phyloP scores from a whole-genome alignment of 2,113 vertebrate species.

The Acanthisitta chloris region DNA sequence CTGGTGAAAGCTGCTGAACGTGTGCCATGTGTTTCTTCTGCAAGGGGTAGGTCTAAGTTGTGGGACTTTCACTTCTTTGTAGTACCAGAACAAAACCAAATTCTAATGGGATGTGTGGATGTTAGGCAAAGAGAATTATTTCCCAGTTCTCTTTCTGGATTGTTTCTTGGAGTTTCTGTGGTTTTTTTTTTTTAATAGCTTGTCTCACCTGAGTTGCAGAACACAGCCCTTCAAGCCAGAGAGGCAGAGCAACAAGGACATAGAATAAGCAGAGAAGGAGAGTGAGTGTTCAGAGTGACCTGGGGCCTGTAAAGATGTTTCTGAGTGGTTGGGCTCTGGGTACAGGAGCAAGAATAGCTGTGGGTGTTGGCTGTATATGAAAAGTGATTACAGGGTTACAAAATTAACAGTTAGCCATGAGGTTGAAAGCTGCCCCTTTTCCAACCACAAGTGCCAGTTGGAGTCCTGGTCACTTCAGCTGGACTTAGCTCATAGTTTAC shows the following conservation, averaged over 20 bases:
- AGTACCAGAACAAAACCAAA: neutral
- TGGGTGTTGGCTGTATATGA: neutral
- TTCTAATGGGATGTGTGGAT: rapidly evolving
- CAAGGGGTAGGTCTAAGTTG: neutral
- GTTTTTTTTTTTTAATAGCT: neutral
- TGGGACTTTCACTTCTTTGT: neutral
- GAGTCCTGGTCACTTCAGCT: neutral
- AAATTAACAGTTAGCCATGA: neutral
- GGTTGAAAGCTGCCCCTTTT: neutral
- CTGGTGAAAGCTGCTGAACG: neutral
- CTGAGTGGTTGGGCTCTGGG: neutral
- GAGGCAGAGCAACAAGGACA: neutral
- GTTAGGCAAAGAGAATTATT: neutral
- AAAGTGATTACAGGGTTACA: neutral
- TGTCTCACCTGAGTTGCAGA: neutral
- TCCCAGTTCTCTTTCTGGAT: neutral
- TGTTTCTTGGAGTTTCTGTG: neutral
- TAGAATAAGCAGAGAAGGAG: neutral
- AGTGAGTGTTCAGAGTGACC: neutral
- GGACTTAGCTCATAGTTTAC: neutral
- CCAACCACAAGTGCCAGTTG: neutral
- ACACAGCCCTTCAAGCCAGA: neutral
- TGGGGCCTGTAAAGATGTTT: neutral
- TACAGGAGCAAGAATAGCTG: neutral
- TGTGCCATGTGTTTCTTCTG: neutral